These are phyloP conservation scores for Leptopilina boulardi DNA, from an alignment of 1,140 invertebrate species.

Conservation along the genomic window DNA sequence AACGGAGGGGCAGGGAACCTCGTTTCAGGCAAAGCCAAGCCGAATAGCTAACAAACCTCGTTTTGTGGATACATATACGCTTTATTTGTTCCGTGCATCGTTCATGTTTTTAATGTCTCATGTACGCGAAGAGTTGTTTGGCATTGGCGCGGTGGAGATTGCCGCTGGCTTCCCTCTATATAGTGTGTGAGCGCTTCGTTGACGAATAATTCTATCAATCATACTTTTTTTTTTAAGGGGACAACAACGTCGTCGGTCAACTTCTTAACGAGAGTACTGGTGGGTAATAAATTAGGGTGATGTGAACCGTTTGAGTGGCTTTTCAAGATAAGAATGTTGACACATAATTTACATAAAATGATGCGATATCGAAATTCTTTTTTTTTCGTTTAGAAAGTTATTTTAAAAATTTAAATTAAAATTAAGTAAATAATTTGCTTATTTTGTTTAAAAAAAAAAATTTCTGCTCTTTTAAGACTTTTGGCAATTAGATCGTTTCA, in stretches of 20 bases:
- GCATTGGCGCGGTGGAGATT: conserved; percentile 39
- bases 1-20: conserved; percentile 40
- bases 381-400: too few species aligned
- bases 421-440: too few species aligned
- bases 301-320: not conserved
- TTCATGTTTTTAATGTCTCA: conserved; percentile 58
- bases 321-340: not conserved
- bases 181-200: conserved; percentile 38
- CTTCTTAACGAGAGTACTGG: conserved; percentile 55
- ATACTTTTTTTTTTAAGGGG: conserved; percentile 64
- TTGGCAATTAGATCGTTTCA: too few species aligned
- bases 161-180: conserved; percentile 38
- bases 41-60: conserved; percentile 60
- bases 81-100: conserved; percentile 60
- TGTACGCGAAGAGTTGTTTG: conserved; percentile 44
- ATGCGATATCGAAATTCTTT: too few species aligned
- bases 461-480: too few species aligned
- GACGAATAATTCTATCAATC: conserved; percentile 62
- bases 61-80: conserved; percentile 53
- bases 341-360: not conserved
- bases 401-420: too few species aligned
- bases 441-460: too few species aligned
- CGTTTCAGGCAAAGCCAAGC: conserved; percentile 58
- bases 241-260: conserved; percentile 51
- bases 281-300: conserved; percentile 26